Evolutionary conservation across 2,888 invertebrate genomes (phyloP), one percentile per base, ranked within the genome.

Genomic region (Patella ulyssiponensis): DNA sequence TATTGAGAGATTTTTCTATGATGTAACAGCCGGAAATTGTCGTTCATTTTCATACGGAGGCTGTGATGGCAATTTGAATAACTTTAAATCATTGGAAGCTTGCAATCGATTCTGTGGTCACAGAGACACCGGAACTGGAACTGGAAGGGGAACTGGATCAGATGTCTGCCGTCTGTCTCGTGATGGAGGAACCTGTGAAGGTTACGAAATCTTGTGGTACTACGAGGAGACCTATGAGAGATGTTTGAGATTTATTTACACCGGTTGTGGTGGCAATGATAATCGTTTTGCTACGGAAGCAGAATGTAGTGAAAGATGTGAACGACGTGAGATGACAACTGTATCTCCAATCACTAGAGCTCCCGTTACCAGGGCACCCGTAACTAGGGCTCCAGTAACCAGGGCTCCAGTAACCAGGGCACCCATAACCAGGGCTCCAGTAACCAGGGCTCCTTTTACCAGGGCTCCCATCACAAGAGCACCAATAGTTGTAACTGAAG

Each of bases 41-140:
- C 94, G 96, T 96, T 95, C 92, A 93, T 94, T 93, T 96, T 96
- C 93, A 93, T 95, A 92, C 71, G 95, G 96, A 71, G 98, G 98
- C 51, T 98, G 98, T 89, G 94, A 94, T 75, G 98, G 98, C 79
- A 99, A 98, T 91, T 94, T 86, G 70, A 92, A 92, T 82, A 86
- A 88, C 77, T 92, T 91, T 75, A 84, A 75, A n/a, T 77, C 78
- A 4, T 69, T 79, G 74, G 83, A 85, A 12, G 82, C 82, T 27
- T 88, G 88, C 74, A 73, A 83, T 72, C 69, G 74, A 11, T 80
- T 81, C 54, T 87, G 87, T 74, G 73, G 76, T 17, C 53, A 15
- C 5, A 51, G 14, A 33, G 58, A n/a, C 12, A 70, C 15, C 27
- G 11, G 11, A 54, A 11, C 17, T 54, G 53, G 4, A 20, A 20